Evolutionary conservation across 2,888 invertebrate species (phyloP).

Genomic region (Dione juno): DNA sequence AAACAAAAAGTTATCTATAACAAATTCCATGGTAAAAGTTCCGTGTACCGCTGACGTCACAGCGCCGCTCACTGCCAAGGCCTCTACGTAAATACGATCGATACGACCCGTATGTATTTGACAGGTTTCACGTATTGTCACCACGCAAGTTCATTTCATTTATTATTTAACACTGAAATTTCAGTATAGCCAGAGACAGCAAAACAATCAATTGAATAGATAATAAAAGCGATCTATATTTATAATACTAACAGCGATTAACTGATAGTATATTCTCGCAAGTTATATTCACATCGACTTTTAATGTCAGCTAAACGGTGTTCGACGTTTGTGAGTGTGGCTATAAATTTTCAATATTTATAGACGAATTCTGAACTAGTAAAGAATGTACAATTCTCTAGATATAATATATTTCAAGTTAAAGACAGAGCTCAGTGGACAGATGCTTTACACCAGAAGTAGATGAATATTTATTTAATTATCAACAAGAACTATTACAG

Average conservation of each 20-base stretch:
- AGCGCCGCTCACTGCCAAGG: constrained; percentile 70
- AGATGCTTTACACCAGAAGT: too few relatives aligned
- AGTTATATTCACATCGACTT: background rate
- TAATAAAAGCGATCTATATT: too few relatives aligned
- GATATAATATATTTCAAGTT: background rate
- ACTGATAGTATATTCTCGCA: background rate
- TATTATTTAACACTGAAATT: background rate
- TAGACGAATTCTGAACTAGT: background rate
- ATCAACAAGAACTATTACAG: too few relatives aligned
- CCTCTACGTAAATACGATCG: constrained; percentile 59
- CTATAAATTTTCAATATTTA: constrained; percentile 3
- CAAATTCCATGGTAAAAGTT: constrained; percentile 1
- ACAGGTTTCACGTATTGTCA: constrained; percentile 45
- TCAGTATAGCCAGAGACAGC: too few relatives aligned
- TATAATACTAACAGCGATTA: background rate
- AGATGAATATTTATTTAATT: too few relatives aligned
- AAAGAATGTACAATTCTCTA: background rate
- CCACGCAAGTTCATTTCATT: background rate
- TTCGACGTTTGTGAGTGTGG: background rate
- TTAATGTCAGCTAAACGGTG: background rate
- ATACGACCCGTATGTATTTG: constrained; percentile 56
- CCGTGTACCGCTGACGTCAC: constrained; percentile 59
- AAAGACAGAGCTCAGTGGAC: too few relatives aligned
- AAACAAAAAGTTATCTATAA: background rate
- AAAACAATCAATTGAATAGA: background rate